Percentiles rank a stretch among this genome's conserved stretches.
Evolutionary conservation across 2,797 vertebrate species (phyloP).

Genomic region (Spinus pinus): DNA sequence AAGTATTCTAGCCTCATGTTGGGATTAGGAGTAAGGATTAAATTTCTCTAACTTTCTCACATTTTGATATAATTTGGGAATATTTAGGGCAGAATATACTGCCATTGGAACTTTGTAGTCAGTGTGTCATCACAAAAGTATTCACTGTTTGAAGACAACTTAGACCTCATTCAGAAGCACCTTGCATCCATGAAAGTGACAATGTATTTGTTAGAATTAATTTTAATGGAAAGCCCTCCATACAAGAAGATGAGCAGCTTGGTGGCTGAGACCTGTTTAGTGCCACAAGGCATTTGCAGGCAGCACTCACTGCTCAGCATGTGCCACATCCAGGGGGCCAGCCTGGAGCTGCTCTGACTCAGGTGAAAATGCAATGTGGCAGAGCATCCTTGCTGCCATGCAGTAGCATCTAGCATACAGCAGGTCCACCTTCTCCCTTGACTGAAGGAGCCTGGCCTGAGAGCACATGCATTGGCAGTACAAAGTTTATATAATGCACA

Average conservation of each 20-base stretch:
- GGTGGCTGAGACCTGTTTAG: background rate
- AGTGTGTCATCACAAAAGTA: background rate
- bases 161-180: background rate
- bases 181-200: accelerated
- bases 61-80: background rate
- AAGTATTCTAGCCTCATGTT: background rate
- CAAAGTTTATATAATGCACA: background rate
- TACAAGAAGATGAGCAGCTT: background rate
- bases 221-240: background rate
- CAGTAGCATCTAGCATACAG: background rate
- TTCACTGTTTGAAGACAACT: background rate
- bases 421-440: background rate
- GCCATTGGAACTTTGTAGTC: background rate
- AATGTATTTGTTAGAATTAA: background rate
- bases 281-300: accelerated
- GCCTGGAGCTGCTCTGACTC: background rate
- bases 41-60: background rate
- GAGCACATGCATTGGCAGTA: background rate
- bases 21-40: background rate
- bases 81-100: background rate
- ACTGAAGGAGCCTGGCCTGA: background rate
- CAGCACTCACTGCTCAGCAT: background rate
- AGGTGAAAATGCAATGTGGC: background rate
- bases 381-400: background rate
- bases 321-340: background rate